phyloP scores from a whole-genome alignment of 1,140 invertebrate genomes.

The Drusus annulatus region DNA sequence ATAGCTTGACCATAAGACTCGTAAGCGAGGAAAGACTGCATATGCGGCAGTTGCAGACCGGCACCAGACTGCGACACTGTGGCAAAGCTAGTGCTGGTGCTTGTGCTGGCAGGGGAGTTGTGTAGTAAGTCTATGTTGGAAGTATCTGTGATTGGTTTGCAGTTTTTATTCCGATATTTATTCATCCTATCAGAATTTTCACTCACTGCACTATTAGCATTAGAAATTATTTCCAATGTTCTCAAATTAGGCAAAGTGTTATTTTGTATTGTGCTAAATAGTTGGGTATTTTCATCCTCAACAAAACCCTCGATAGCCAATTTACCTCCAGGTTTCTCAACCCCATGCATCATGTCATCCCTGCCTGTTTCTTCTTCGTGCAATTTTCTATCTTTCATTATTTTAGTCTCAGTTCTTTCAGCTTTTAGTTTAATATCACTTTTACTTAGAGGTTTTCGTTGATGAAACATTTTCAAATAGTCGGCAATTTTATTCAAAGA shows the following conservation, averaged over 20 bases:
- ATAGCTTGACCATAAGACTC: too few species aligned
- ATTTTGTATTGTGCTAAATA: too few species aligned
- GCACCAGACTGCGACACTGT: too few species aligned
- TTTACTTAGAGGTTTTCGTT: slow-evolving; percentile 5
- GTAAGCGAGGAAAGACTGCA: too few species aligned
- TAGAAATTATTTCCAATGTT: neutral
- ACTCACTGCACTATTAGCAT: neutral
- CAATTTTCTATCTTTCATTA: slow-evolving; percentile 4
- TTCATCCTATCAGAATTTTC: slow-evolving; percentile 1
- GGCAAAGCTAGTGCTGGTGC: too few species aligned
- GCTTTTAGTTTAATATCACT: neutral
- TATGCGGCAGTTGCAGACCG: too few species aligned
- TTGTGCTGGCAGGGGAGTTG: too few species aligned
- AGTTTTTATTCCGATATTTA: neutral
- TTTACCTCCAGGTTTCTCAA: slow-evolving; percentile 68
- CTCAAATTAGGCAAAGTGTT: neutral
- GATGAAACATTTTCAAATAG: slow-evolving; percentile 10
- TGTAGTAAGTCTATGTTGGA: neutral
- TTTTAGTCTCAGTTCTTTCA: neutral
- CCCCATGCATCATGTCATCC: slow-evolving; percentile 62
- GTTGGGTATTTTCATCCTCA: neutral
- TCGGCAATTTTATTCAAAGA: slow-evolving; percentile 15
- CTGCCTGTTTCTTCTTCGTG: neutral
- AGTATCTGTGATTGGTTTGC: neutral
- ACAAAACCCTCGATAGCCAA: neutral